Percentiles rank a stretch among this genome's conserved stretches.
Evolutionary conservation across 1,140 invertebrate species (phyloP).

Genomic region (Cardiocondyla obscurior): DNA sequence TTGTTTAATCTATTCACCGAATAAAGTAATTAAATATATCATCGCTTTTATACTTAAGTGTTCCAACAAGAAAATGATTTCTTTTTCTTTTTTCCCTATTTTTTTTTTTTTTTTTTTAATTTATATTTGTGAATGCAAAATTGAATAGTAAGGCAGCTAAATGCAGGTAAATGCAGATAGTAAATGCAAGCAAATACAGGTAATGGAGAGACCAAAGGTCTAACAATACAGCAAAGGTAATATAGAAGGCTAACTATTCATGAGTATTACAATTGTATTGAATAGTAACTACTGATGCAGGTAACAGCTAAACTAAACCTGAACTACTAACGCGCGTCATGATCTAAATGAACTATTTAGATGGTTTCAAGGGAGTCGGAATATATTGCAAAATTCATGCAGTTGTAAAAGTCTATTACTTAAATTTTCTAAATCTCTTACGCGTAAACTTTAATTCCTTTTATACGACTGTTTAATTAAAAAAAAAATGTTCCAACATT

Average conservation of each 20-base stretch:
- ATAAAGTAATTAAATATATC: not conserved
- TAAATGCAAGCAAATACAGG: not conserved
- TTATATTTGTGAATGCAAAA: not conserved
- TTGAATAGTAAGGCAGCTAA: not conserved
- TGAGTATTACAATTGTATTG: constrained; percentile 13
- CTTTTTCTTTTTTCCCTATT: no score
- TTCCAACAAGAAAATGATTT: no score
- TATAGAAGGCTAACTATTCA: constrained; percentile 15
- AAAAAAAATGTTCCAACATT: no score
- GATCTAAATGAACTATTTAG: constrained; percentile 12
- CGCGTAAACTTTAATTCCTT: not conserved
- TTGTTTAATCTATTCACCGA: not conserved
- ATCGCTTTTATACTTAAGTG: not conserved
- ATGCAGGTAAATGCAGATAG: constrained; percentile 9
- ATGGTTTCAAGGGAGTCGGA: not conserved
- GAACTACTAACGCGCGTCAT: constrained; percentile 3
- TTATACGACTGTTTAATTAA: not conserved
- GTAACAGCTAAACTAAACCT: constrained; percentile 4
- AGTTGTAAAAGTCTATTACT: not conserved
- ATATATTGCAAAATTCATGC: not conserved
- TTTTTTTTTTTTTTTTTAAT: no score
- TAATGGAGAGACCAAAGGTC: constrained; percentile 13
- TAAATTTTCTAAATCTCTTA: not conserved
- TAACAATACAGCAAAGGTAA: not conserved
- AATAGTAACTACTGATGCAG: not conserved